Base-by-base conservation (phyloP, 2,888 invertebrate species). In the Epistrophe eligans region DNA sequence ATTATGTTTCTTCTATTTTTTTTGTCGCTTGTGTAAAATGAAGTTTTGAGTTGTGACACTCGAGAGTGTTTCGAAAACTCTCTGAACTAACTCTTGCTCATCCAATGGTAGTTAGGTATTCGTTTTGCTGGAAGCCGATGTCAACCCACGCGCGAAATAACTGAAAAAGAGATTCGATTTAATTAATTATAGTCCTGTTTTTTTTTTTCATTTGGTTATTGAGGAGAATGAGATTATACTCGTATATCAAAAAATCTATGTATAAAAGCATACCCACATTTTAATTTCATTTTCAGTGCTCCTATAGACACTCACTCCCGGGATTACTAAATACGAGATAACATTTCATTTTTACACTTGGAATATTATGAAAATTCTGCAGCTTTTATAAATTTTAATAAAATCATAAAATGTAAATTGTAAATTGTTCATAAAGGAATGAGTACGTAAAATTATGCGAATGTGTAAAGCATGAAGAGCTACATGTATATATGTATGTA, bases 41-140 rank as follows among this genome's bases (percentile, higher is more conserved):
- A 64, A 71, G 77, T 84, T 84, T 80, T 66, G 66, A 50, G 40
- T 55, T 70, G 28, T 71, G 40, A 45, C 43, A 62, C 58, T 28
- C 70, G n/a, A 70, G 19, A 70, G 70, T 70, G 70, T 55, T 40
- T 55, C 24, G 24, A 40, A 55, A 40, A 67, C 15, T 48, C 66
- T 50, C 35, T 67, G 48, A 35, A 19, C 40, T 28, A 15, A 55
- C 55, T 55, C 28, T 24, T 55, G n/a, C 13, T 70, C 10, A 24
- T 11, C 1, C 52, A 15, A 32, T 40, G 40, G 15, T 35, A 35
- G 60, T 40, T 32, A n/a, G 60, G 60, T 60, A 40, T 10, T 48
- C n/a, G 43, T 17, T 35, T 15, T 35, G 50, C 19, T 67, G 13
- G 15, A 43, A 35, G 19, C 35, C 19, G 11, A 19, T 35, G 35